Evolutionary conservation across 37 sponge, comb jelly and placozoan species (phyloP).

Genomic region (Agelas oroides): DNA sequence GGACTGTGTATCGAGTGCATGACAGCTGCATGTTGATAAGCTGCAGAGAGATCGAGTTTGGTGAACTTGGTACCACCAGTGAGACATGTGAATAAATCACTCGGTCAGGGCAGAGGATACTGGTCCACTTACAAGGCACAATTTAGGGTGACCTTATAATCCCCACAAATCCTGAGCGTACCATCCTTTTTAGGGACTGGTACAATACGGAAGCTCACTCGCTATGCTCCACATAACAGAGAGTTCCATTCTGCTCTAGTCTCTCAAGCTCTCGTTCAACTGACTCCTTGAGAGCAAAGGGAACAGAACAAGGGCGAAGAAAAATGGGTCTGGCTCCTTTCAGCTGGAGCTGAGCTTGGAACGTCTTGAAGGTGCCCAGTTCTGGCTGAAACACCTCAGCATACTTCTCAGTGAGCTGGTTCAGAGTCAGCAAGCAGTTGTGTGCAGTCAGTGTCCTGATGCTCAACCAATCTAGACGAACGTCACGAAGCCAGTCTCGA

Average conservation of each 20-base stretch:
- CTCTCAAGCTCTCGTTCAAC: not conserved
- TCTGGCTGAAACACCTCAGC: slow-evolving; percentile 5
- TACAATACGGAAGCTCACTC: slow-evolving; percentile 60
- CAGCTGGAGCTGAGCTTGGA: not conserved
- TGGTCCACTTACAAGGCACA: too few relatives aligned
- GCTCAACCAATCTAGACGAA: slow-evolving; percentile 20
- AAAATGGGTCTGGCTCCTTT: slow-evolving; percentile 3
- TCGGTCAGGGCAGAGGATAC: too few relatives aligned
- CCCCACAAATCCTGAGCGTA: not conserved
- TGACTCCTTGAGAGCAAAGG: slow-evolving; percentile 4
- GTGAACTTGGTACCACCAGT: not conserved
- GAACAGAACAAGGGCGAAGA: not conserved
- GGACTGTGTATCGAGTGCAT: too few relatives aligned
- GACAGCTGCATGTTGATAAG: not conserved
- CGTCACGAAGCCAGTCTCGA: slow-evolving; percentile 23
- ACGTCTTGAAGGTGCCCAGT: not conserved
- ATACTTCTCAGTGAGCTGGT: slow-evolving; percentile 13
- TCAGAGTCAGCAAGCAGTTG: not conserved
- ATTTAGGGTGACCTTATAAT: not conserved
- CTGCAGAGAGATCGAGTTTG: not conserved
- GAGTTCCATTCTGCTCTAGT: slow-evolving; percentile 19
- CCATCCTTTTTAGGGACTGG: slow-evolving; percentile 38
- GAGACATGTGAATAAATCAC: too few relatives aligned
- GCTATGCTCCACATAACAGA: slow-evolving; percentile 21
- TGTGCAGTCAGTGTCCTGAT: not conserved